A percentile compares a stretch with the other conserved stretches of the same genome.
phyloP scores from a whole-genome alignment of 2,113 vertebrate genomes.

The Cyprinodon tularosa region DNA sequence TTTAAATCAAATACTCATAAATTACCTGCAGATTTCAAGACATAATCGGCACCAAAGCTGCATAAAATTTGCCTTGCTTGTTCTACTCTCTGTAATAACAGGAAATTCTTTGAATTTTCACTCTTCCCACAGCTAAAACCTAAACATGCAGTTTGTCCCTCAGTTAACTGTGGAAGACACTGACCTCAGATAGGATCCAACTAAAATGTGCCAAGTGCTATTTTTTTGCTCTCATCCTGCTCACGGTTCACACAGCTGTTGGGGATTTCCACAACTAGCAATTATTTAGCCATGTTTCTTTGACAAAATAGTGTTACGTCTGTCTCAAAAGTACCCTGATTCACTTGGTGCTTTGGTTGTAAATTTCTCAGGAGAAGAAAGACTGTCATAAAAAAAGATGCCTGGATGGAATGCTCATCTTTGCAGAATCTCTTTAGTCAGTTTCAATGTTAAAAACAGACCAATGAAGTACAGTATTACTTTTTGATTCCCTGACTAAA shows the following conservation, averaged over 20 bases:
- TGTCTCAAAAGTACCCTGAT: constrained; percentile 8
- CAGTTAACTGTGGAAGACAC: constrained; percentile 21
- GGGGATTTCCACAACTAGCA: constrained; percentile 5
- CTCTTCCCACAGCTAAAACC: constrained; percentile 7
- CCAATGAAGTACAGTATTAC: constrained; percentile 20
- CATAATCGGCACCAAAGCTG: constrained; percentile 1
- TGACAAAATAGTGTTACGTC: constrained; percentile 6
- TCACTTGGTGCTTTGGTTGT: neutral
- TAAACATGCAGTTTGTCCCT: constrained; percentile 15
- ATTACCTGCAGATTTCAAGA: constrained; percentile 7
- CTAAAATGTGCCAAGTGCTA: neutral
- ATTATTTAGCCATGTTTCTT: constrained; percentile 9
- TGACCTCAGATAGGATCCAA: constrained; percentile 10
- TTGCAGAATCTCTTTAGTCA: neutral
- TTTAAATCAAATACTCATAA: constrained; percentile 22
- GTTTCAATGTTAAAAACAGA: constrained; percentile 6
- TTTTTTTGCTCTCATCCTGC: neutral
- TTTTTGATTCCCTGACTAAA: constrained; percentile 9
- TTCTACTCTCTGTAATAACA: constrained; percentile 23
- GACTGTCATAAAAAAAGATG: neutral
- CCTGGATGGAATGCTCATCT: constrained; percentile 7
- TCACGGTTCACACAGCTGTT: neutral
- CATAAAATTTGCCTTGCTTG: constrained; percentile 13
- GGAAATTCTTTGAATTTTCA: constrained; percentile 32
- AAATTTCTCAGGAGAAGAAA: constrained; percentile 1